Base-by-base conservation (phyloP, 2,888 invertebrate species). In the Dasysyrphus albostriatus region DNA sequence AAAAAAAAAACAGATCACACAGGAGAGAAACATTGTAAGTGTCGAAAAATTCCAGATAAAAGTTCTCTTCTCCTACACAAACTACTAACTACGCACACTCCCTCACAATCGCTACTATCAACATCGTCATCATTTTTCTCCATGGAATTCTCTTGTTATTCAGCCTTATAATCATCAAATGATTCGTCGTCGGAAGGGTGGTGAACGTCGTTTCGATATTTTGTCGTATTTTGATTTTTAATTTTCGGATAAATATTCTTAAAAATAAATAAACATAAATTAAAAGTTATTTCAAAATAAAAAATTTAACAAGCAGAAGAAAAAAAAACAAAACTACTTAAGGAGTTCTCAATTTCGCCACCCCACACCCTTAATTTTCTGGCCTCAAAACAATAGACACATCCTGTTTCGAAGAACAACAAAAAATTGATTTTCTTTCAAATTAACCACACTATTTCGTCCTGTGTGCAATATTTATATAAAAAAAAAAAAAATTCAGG, bases 401-500 rank as follows among this genome's bases (percentile, higher is more conserved):
- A 39, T 58, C 72, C 49, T 72, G 65, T 56, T 58, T 56, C 67
- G 58, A 67, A 49, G 67, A 67, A 76, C 58, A 47, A 75, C 47
- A 19, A 72, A 84, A 82, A 85, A 85, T 85, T 85, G 85, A 85
- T 85, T 85, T 85, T 85, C 81, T 77, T 73, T 73, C 61, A 69
- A 77, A 73, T 59, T 19, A 84, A 80, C 54, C 67, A 63, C 72
- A 82, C 85, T 81, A 70, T 73, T 81, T 82, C 74, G 82, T 85
- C 82, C 81, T 81, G 76, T 84, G 72, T 85, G 77, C 82, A 74
- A 85, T 82, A 85, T 85, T 85, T 82, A 73, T 85, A 78, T 70
- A 81, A 14, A 74, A 82, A 67, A 51, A 79, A 63, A 51, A 61
- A 58, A 72, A 61, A 54, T 39, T 42, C 69, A 54, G 61, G 37